Conservation (phyloP, 2,797 vertebrate species). For the Diceros bicornis region DNA sequence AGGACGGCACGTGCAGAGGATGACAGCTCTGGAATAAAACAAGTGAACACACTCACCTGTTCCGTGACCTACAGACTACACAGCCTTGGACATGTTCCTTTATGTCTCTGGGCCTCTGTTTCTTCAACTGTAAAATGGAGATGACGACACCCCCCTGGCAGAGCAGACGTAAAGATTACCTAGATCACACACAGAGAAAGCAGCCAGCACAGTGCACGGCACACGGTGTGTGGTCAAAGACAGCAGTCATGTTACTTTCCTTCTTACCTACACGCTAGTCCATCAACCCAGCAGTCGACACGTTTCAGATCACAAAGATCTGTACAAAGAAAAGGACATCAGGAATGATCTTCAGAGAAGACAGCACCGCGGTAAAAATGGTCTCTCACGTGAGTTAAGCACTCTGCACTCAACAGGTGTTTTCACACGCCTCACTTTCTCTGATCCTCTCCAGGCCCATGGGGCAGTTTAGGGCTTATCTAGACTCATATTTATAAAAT, state of each 20-base stretch:
- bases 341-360: not conserved
- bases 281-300: not conserved
- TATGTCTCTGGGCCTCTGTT: not conserved
- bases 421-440: not conserved
- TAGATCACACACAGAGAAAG: not conserved
- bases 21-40: not conserved
- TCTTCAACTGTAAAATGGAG: not conserved
- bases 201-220: not conserved
- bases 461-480: not conserved
- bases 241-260: not conserved
- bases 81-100: not conserved
- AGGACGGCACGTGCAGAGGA: not conserved
- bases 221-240: not conserved
- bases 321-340: not conserved
- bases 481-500: not conserved
- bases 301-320: not conserved
- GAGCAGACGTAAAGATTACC: not conserved
- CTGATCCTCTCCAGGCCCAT: not conserved
- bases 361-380: not conserved
- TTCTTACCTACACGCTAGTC: not conserved
- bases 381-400: not conserved
- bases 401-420: not conserved
- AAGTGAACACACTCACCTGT: not conserved
- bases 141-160: not conserved
- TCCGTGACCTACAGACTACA: not conserved